Evolutionary conservation across 2,113 vertebrate species (phyloP).

Genomic region (Macaca fascicularis): DNA sequence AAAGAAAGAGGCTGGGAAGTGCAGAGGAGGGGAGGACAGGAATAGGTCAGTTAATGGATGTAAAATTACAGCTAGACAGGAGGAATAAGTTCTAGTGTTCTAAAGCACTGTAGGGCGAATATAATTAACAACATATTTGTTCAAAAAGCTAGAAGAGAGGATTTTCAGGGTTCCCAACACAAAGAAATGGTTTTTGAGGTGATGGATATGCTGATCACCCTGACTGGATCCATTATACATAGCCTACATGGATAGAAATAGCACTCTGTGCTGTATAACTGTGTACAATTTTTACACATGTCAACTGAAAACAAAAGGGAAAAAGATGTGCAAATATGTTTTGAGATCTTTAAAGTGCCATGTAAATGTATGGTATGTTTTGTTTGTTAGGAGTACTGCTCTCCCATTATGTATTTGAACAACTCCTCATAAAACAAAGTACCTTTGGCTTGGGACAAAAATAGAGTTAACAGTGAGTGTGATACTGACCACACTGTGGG

Average conservation of each 20-base stretch:
- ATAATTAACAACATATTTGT: neutral
- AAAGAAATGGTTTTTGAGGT: neutral
- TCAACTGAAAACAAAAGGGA: neutral
- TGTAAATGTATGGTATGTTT: neutral
- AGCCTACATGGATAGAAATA: neutral
- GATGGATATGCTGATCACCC: neutral
- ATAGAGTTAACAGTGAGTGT: neutral
- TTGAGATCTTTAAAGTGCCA: neutral
- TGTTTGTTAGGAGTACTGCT: neutral
- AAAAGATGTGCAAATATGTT: neutral
- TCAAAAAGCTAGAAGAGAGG: neutral
- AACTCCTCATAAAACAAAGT: neutral
- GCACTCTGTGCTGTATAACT: neutral
- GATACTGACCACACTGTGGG: neutral
- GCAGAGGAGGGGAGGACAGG: neutral
- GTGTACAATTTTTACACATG: neutral
- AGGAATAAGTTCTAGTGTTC: neutral
- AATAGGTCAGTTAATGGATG: neutral
- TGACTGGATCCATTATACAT: neutral
- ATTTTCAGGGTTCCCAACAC: neutral
- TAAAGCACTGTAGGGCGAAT: neutral
- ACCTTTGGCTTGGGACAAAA: neutral
- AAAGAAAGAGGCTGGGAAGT: neutral
- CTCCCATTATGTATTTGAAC: neutral
- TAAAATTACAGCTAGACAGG: neutral